Evolutionary conservation across 1,140 invertebrate species (phyloP).

Genomic region (Cherax destructor): DNA sequence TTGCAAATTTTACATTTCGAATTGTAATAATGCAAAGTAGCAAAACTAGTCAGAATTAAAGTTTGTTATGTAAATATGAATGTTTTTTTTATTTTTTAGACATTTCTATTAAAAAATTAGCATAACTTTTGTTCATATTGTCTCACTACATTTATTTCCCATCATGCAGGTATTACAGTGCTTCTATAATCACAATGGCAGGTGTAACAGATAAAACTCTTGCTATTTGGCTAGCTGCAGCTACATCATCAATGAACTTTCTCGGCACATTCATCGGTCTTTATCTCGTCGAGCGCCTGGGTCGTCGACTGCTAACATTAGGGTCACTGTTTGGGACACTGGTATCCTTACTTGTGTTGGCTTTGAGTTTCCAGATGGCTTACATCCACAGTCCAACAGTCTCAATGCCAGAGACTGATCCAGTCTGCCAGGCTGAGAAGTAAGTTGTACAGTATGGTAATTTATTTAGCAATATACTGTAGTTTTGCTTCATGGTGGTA

Average conservation of each 20-base stretch:
- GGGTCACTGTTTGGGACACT: conserved; percentile 77
- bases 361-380: conserved; percentile 78
- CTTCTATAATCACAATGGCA: conserved; percentile 80
- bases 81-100: no score
- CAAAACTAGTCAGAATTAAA: no score
- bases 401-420: conserved; percentile 56
- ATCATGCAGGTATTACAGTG: conserved; percentile 79
- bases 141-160: background rate
- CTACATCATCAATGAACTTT: conserved; percentile 79
- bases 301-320: conserved; percentile 79
- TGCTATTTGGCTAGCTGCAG: conserved; percentile 81
- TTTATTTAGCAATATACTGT: no score
- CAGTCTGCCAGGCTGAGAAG: conserved; percentile 44
- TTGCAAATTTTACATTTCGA: no score
- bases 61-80: no score
- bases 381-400: conserved; percentile 76
- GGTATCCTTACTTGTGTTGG: conserved; percentile 77
- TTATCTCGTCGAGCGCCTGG: conserved; percentile 80
- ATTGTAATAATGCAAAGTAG: no score
- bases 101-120: no score
- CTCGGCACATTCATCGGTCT: conserved; percentile 80
- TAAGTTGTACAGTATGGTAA: conserved; percentile 20
- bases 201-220: conserved; percentile 78
- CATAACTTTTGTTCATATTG: no score
- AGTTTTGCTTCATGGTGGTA: no score